These are phyloP conservation scores for Rambutsinella grinnellia DNA, from an alignment of 2,888 invertebrate genomes.

Conservation along the genomic window DNA sequence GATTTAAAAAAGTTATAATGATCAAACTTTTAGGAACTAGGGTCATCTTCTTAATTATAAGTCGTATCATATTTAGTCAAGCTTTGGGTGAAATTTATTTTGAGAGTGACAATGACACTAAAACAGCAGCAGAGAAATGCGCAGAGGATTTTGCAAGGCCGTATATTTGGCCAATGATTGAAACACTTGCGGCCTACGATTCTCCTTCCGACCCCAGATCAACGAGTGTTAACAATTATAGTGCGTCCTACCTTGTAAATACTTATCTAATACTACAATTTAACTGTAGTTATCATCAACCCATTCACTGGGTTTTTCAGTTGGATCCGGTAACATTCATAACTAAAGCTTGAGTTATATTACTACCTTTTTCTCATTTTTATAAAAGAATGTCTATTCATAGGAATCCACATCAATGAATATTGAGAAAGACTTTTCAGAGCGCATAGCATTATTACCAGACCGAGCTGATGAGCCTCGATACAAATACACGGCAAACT, in stretches of 20 bases:
- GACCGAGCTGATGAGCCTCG: background rate
- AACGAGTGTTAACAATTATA: background rate
- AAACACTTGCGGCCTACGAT: background rate
- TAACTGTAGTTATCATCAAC: conserved; percentile 24
- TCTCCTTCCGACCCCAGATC: background rate
- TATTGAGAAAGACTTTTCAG: conserved; percentile 19
- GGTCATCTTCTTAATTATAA: no score
- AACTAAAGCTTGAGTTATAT: no score
- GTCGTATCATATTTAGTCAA: no score
- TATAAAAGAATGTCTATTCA: no score
- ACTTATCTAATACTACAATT: background rate
- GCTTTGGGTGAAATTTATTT: no score
- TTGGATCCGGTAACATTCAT: conserved; percentile 37
- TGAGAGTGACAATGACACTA: no score
- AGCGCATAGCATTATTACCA: conserved; percentile 1
- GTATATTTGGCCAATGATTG: background rate
- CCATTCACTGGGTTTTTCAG: conserved; percentile 43
- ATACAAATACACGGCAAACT: conserved; percentile 19
- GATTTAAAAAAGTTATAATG: no score
- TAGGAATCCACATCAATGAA: conserved; percentile 2
- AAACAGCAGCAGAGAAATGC: no score
- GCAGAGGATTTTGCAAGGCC: conserved; percentile 10
- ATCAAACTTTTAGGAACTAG: no score
- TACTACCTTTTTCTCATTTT: no score
- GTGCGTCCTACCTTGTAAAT: background rate